Percentiles rank a stretch among this genome's conserved stretches.
phyloP scores from a whole-genome alignment of 2,113 vertebrate species.

The Toxotes jaculatrix region DNA sequence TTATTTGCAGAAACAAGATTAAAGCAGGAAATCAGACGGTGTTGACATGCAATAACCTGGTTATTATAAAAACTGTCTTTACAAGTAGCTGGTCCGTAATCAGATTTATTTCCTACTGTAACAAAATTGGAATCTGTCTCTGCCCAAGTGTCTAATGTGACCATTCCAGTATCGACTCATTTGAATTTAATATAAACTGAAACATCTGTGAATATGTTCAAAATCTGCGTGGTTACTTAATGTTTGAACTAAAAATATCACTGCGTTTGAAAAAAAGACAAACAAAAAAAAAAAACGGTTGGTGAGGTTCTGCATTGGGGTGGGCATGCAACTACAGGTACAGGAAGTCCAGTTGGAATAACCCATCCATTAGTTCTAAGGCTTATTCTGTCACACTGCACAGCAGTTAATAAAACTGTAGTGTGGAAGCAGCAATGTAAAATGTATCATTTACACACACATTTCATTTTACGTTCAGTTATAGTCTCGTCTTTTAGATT shows the following conservation, averaged over 20 bases:
- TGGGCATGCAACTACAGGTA: slow-evolving; percentile 7
- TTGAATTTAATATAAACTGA: background rate
- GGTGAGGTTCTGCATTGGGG: background rate
- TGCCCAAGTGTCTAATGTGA: background rate
- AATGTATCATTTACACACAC: background rate
- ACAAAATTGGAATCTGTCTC: slow-evolving; percentile 10
- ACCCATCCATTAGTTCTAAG: background rate
- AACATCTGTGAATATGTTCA: background rate
- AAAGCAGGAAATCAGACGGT: background rate
- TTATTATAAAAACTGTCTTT: background rate
- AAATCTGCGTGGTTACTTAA: background rate
- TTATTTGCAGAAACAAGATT: slow-evolving; percentile 25
- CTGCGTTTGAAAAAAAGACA: no score
- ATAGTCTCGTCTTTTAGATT: background rate
- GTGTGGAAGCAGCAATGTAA: no score
- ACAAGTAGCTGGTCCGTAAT: background rate
- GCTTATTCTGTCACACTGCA: background rate
- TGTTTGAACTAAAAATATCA: background rate
- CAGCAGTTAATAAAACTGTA: slow-evolving; percentile 5
- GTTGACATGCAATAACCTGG: slow-evolving; percentile 8
- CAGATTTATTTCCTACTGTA: background rate
- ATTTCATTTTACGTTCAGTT: background rate
- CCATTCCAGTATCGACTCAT: background rate
- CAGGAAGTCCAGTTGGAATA: background rate
- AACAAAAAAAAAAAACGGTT: background rate